Base-by-base conservation (phyloP, 2,888 invertebrate genomes). In the Andrena trimmerana region DNA sequence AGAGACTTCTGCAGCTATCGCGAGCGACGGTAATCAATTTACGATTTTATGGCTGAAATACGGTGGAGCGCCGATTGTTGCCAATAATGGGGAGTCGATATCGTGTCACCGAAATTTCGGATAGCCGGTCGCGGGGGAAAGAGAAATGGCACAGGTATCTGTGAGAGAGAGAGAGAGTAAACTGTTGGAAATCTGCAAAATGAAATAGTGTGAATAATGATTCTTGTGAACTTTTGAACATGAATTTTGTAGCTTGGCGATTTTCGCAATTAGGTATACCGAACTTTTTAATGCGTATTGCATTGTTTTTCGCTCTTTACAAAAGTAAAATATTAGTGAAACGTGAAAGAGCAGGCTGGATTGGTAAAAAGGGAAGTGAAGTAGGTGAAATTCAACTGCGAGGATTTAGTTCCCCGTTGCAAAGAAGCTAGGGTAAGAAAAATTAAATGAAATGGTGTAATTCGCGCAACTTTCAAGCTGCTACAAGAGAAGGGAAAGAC, bases 401-500 rank as follows among this genome's bases (percentile, higher is more conserved):
- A 50, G 33, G 31, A 16, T 54, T 16, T 52, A 36, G 36, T 60
- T 24, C 27, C 10, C 10, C 31, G 20, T 69, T 57, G 24, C 52
- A 27, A 50, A 52, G 57, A 54, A 60, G 27, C 24, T 33, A 6
- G 54, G 67, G 50, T 63, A 24, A 27, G 48, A 42, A n/a, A 24
- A 20, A 67, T 31, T 54, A 57, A 57, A 20, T 27, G 24, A 57
- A 57, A 57, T 5, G 13, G 42, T 16, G 42, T 42, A 42, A 42
- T 16, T 42, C 42, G 48, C 10, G 54, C 42, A 29, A 54, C 66
- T 71, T 75, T 66, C 27, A 10, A 50, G 67, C 24, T 3, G 50
- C 68, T 50, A 16, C 8, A 31, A 36, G 50, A 63, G 60, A 74
- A 52, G 50, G 57, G 50, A 57, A 65, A 27, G 70, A 60, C 33